These are phyloP conservation scores for Unio delphinus DNA, from an alignment of 2,888 invertebrate species.

Conservation along the genomic window DNA sequence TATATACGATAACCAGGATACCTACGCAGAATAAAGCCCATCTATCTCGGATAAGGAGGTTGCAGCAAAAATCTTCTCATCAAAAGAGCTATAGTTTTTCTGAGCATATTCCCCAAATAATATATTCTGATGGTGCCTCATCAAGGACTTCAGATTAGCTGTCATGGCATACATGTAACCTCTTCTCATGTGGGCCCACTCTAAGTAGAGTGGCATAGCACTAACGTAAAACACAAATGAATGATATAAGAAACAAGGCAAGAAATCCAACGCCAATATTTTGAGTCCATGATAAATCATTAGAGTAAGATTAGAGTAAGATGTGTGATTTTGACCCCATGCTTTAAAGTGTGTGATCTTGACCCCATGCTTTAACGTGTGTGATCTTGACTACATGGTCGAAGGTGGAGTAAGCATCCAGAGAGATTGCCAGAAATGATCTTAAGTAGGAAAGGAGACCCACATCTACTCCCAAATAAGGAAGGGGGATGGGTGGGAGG, in stretches of 20 bases:
- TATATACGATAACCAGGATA: background rate
- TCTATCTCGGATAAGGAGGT: conserved; percentile 91
- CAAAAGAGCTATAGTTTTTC: conserved; percentile 76
- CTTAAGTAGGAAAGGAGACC: no score
- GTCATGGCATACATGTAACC: conserved; percentile 94
- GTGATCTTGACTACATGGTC: no score
- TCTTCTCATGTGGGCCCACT: conserved; percentile 91
- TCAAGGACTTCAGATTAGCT: conserved; percentile 89
- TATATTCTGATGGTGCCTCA: conserved; percentile 85
- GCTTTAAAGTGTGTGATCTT: no score
- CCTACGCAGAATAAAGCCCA: conserved; percentile 85
- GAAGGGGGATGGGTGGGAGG: no score
- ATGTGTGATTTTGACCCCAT: no score
- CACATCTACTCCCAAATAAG: no score
- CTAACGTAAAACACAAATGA: conserved; percentile 73
- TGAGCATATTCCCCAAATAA: conserved; percentile 84
- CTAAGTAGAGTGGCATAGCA: conserved; percentile 82
- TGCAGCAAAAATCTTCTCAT: conserved; percentile 87
- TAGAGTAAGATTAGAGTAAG: no score
- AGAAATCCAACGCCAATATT: background rate
- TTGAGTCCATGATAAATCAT: no score
- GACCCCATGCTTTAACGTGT: no score
- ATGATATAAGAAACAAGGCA: background rate
- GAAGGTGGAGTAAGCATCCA: no score
- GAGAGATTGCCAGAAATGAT: no score